phyloP scores from a whole-genome alignment of 64 coral and sea anemone genomes.

The Stichodactyla mertensii region DNA sequence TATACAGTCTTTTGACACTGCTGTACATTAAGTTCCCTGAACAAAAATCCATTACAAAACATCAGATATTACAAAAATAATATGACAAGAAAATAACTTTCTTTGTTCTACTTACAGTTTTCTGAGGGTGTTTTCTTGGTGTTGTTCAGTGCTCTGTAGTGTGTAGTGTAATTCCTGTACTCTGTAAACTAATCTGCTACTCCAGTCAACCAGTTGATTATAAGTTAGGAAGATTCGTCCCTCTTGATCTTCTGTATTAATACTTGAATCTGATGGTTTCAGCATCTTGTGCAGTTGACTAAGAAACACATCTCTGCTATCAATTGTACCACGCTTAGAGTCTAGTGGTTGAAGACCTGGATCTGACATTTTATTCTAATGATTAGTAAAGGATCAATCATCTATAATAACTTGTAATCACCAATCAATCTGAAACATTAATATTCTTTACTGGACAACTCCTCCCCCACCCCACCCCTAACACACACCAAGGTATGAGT shows the following conservation, averaged over 20 bases:
- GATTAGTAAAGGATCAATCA: not conserved
- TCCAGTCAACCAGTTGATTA: slow-evolving; percentile 39
- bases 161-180: slow-evolving; percentile 31
- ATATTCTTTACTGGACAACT: too few relatives aligned
- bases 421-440: too few relatives aligned
- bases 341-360: slow-evolving; percentile 38
- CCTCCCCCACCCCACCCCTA: too few relatives aligned
- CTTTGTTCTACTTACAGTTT: slow-evolving; percentile 54
- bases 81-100: not conserved
- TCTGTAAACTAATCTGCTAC: slow-evolving; percentile 40
- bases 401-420: too few relatives aligned
- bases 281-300: slow-evolving; percentile 43
- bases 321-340: slow-evolving; percentile 63
- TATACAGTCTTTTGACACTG: slow-evolving; percentile 61
- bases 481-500: too few relatives aligned
- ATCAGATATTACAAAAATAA: not conserved
- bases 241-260: not conserved
- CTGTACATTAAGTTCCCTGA: slow-evolving; percentile 55
- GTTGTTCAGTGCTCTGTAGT: slow-evolving; percentile 25
- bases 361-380: slow-evolving; percentile 30
- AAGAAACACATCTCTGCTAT: slow-evolving; percentile 74
- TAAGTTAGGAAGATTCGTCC: slow-evolving; percentile 55
- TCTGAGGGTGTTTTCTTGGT: slow-evolving; percentile 57
- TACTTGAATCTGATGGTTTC: not conserved
- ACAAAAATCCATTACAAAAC: not conserved